A percentile compares a stretch with the other conserved stretches of the same genome.
These are phyloP conservation scores for Delia radicum DNA, from an alignment of 1,140 invertebrate species.

Conservation along the genomic window DNA sequence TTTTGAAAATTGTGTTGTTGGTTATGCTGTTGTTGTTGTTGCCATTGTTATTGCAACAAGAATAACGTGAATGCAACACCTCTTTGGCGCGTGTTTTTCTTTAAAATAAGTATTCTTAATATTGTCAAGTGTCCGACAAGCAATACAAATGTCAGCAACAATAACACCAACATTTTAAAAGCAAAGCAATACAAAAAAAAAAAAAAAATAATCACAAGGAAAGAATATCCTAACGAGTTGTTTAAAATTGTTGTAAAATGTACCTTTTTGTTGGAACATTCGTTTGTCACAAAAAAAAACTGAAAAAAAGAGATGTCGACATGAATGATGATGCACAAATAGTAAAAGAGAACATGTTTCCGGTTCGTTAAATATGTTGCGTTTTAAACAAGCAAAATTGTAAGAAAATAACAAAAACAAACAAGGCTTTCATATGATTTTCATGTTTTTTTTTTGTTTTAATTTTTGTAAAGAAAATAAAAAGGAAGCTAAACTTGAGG, in stretches of 20 bases:
- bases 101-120: neutral
- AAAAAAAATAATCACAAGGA: too few species aligned
- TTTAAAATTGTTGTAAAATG: neutral
- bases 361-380: conserved; percentile 21
- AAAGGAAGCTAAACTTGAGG: conserved; percentile 5
- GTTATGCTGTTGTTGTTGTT: neutral
- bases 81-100: conserved; percentile 10
- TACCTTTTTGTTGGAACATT: conserved; percentile 1
- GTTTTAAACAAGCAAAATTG: neutral
- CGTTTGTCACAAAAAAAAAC: conserved; percentile 11
- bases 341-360: conserved; percentile 10
- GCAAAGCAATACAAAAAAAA: too few species aligned
- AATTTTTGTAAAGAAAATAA: neutral
- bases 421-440: neutral
- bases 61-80: conserved; percentile 11
- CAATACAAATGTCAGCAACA: conserved; percentile 21
- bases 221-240: neutral
- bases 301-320: neutral
- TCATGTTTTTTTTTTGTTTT: neutral
- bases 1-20: neutral
- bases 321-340: conserved; percentile 15
- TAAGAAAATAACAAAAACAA: neutral
- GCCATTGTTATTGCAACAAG: neutral
- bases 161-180: conserved; percentile 1
- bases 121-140: conserved; percentile 23